Evolutionary conservation across 2,113 vertebrate genomes (phyloP).

Genomic region (Drymodes brunneopygia): DNA sequence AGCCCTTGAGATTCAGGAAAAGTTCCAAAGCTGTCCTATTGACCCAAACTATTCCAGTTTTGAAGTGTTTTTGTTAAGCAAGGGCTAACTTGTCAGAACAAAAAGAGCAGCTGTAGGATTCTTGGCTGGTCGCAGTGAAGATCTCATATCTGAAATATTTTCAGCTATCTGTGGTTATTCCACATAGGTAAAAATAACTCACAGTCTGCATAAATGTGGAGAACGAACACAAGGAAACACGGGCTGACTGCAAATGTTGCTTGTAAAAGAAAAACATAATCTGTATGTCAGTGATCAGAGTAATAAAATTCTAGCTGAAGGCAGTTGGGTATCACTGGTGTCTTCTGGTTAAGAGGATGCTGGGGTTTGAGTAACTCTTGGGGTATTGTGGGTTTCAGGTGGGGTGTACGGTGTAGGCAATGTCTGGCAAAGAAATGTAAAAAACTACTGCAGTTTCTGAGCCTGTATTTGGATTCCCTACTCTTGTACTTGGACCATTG

Average conservation of each 20-base stretch:
- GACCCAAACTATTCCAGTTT: background rate
- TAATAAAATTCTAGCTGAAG: background rate
- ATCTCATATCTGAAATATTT: conserved; percentile 23
- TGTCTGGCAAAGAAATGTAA: background rate
- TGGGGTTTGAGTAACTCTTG: background rate
- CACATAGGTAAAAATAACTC: conserved; percentile 2
- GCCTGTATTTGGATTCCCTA: background rate
- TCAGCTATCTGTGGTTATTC: conserved; percentile 11
- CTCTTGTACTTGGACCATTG: background rate
- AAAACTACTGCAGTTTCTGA: background rate
- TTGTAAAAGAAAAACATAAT: background rate
- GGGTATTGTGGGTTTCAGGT: background rate
- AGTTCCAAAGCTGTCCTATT: background rate
- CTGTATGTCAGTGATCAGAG: background rate
- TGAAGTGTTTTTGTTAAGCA: background rate
- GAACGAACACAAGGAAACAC: background rate
- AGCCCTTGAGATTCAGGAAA: background rate
- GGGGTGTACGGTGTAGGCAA: background rate
- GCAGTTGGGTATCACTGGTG: background rate
- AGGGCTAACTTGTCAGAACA: background rate
- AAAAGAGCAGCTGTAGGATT: background rate
- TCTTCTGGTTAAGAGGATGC: background rate
- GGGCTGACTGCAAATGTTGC: background rate
- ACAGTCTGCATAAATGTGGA: background rate
- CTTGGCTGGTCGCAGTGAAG: background rate